Base-by-base conservation (phyloP, 2,113 vertebrate genomes). In the Corythornis madagascariensis region DNA sequence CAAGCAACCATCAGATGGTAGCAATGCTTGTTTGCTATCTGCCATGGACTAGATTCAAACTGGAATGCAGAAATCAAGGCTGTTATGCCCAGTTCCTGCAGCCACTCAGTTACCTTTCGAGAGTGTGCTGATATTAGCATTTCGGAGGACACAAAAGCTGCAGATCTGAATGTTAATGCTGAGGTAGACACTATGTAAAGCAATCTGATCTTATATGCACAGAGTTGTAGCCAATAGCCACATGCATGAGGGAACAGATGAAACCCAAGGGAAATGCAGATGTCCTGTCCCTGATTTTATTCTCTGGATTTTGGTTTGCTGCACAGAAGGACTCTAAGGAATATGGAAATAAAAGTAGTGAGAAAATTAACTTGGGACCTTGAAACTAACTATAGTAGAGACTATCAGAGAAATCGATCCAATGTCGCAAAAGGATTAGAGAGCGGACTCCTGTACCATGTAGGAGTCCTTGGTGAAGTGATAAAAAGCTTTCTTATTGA, bases 1-100 rank as follows among this genome's bases (percentile, higher is more conserved):
- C 63, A 84, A 94, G 95, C 95, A 95, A 93, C 96, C 90, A 96
- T 96, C 91, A 96, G 93, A 94, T 96, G 95, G 95, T 96, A 96
- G 95, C 95, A 96, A 96, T 95, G 95, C 95, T 94, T 96, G 96
- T 93, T 96, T 95, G 93, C 92, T 94, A 11, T 72, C 83, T 94
- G 63, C 86, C 42, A 73, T 69, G 67, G 55, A 43, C 90, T 81
- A 63, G 63, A 88, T 94, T 95, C 63, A 70, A 89, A 92, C 16
- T 52, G 33, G 83, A 66, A 92, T 31, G 50, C 92, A 85, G 81
- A 82, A 84, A 89, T 72, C 35, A 73, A 82, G 81, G 63, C 73
- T 1, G 2, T 33, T 89, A 10, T 31, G 3, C 3, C 38, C 55
- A 76, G 33, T 38, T 59, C 47, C 77, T 86, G 87, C 57, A 89